Evolutionary conservation across 2,113 vertebrate species (phyloP), one percentile per base, ranked within the genome.

Genomic region (Pelusios castaneus): DNA sequence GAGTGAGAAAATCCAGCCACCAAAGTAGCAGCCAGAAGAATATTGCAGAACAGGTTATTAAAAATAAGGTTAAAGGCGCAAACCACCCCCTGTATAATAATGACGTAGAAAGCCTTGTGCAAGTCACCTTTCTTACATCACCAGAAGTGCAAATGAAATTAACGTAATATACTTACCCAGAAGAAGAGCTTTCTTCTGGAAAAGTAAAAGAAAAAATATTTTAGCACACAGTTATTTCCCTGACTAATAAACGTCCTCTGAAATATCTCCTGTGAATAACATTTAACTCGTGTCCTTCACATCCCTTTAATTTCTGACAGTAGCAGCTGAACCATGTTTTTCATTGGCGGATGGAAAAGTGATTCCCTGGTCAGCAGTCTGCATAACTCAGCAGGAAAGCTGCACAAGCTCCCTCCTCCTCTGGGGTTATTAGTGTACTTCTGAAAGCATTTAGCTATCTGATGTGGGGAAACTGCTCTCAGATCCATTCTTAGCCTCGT

Each of bases 111-210:
- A 43, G 54, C 49, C 45, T 41, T 80, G 82, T 82, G 67, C 16
- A 90, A 76, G 45, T 60, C 84, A 77, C 12, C 60, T 52, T 89
- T 77, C 89, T 13, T 87, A 85, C 52, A 25, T 45, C 0, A 85
- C n/a, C 49, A 89, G 73, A 90, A 91, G 73, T 2, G 2, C 25
- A 82, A 67, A 63, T n/a, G 5, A 89, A 24, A 10, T 82, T 60
- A 83, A 49, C 47, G 80, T 78, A 54, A 54, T 81, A 94, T 97
- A 98, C 98, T 98, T 98, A 98, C 98, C 97, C 97, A 60, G 98
- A 97, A 87, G 98, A 97, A 87, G 98, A 96, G 38, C 93, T 95
- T 97, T 97, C 95, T 94, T 97, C 98, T 98, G 90, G 38, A 84
- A 89, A 10, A 67, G 31, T 91, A 88, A 84, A 84, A 2, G 45